Evolutionary conservation across 2,888 invertebrate species (phyloP).

Genomic region (Acleris emargana): DNA sequence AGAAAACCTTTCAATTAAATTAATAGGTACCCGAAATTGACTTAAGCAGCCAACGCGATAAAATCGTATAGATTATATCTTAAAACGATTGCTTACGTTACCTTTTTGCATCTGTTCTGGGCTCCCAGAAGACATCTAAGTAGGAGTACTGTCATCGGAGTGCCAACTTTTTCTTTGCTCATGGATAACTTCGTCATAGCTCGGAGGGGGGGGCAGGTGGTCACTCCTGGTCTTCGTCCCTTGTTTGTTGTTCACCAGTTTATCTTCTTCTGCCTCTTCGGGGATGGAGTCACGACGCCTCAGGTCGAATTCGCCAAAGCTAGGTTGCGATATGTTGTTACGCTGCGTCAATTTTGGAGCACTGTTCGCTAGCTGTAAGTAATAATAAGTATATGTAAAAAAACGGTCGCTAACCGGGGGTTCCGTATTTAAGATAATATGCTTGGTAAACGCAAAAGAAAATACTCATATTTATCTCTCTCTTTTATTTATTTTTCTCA

Average conservation of each 20-base stretch:
- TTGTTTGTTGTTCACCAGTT: slow-evolving; percentile 57
- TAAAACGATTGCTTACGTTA: too few relatives aligned
- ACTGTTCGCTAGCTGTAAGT: slow-evolving; percentile 83
- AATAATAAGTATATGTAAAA: too few relatives aligned
- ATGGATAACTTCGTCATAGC: slow-evolving; percentile 70
- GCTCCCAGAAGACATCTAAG: slow-evolving; percentile 51
- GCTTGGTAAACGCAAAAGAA: too few relatives aligned
- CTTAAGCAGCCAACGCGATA: too few relatives aligned
- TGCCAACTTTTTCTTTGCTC: slow-evolving; percentile 81
- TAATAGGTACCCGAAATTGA: too few relatives aligned
- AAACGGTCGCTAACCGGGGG: too few relatives aligned
- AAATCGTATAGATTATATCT: too few relatives aligned
- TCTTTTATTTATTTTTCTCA: too few relatives aligned
- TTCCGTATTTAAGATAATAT: too few relatives aligned
- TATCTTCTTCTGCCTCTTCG: slow-evolving; percentile 83
- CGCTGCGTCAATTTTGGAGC: slow-evolving; percentile 85
- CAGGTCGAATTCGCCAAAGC: slow-evolving; percentile 83
- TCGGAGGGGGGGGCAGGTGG: slow-evolving; percentile 69
- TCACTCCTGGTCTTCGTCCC: slow-evolving; percentile 67
- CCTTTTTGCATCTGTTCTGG: too few relatives aligned
- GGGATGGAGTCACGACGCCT: slow-evolving; percentile 85
- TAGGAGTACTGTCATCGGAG: slow-evolving; percentile 76
- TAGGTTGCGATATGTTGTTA: slow-evolving; percentile 85
- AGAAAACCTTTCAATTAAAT: too few relatives aligned
- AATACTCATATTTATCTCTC: too few relatives aligned